A percentile compares a stretch with the other conserved stretches of the same genome.
Conservation (phyloP, 2,888 invertebrate genomes). For the Ophion ellenae region DNA sequence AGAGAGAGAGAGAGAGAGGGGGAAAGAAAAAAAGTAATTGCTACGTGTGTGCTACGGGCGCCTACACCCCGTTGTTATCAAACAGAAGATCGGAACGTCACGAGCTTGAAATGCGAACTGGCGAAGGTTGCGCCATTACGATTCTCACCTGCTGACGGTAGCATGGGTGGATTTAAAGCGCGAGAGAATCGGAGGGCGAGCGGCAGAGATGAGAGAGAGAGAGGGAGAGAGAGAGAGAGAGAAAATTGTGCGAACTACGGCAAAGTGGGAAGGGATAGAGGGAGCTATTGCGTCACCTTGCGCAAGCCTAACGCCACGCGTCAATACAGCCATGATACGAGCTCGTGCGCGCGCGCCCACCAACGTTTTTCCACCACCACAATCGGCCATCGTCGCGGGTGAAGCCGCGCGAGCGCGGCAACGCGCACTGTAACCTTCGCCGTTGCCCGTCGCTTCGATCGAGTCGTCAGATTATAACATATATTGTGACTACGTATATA, state of each 20-base stretch:
- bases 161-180: slow-evolving; percentile 10
- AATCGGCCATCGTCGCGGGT: slow-evolving; percentile 26
- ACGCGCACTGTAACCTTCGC: slow-evolving; percentile 77
- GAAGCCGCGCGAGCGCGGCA: slow-evolving; percentile 69
- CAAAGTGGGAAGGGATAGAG: slow-evolving; percentile 10
- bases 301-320: slow-evolving; percentile 80
- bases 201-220: background rate
- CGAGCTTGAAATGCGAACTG: background rate
- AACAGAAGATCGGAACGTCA: slow-evolving; percentile 7
- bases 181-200: background rate
- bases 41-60: background rate
- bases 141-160: slow-evolving; percentile 12
- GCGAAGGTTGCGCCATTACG: slow-evolving; percentile 10
- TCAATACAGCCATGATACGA: slow-evolving; percentile 77
- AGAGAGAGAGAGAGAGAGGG: slow-evolving; percentile 4
- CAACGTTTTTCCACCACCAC: slow-evolving; percentile 27
- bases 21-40: background rate
- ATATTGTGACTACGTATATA: slow-evolving; percentile 16
- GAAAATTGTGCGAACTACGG: slow-evolving; percentile 21
- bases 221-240: slow-evolving; percentile 19
- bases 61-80: background rate
- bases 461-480: slow-evolving; percentile 48
- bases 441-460: slow-evolving; percentile 71
- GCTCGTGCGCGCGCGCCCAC: slow-evolving; percentile 44
- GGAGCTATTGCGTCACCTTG: slow-evolving; percentile 80